Conservation (phyloP, 1,140 invertebrate genomes). For the Cotesia vestalis region DNA sequence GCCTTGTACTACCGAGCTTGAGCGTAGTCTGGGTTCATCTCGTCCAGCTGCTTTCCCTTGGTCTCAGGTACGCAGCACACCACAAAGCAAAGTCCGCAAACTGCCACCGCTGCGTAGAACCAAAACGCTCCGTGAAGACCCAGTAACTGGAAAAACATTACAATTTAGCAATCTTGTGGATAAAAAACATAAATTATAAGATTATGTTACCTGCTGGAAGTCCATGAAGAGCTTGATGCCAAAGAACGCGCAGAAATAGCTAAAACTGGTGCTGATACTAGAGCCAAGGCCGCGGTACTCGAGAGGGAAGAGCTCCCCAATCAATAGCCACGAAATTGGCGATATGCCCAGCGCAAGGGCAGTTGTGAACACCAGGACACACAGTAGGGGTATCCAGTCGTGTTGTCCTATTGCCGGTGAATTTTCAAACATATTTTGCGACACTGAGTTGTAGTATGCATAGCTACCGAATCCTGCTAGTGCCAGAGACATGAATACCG, state of each 20-base stretch:
- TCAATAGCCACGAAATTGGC: conserved; percentile 87
- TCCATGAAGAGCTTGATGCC: conserved; percentile 89
- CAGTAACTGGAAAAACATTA: conserved; percentile 63
- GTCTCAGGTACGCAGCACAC: conserved; percentile 90
- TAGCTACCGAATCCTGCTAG: conserved; percentile 82
- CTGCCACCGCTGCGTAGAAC: conserved; percentile 85
- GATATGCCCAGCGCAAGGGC: conserved; percentile 89
- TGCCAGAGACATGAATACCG: conserved; percentile 83
- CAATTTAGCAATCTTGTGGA: not conserved
- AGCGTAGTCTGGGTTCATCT: conserved; percentile 80
- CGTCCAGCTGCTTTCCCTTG: conserved; percentile 86
- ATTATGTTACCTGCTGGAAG: conserved; percentile 70
- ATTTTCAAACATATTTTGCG: conserved; percentile 62
- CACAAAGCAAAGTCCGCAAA: conserved; percentile 84
- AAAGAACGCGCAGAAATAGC: conserved; percentile 87
- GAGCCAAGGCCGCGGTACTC: conserved; percentile 85
- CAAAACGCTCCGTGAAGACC: conserved; percentile 87
- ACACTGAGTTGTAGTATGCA: conserved; percentile 72
- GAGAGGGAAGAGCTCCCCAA: conserved; percentile 87
- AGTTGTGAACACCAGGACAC: conserved; percentile 82
- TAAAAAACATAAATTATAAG: not conserved
- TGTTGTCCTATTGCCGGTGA: conserved; percentile 64
- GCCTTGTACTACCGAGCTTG: conserved; percentile 68
- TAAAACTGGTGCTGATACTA: conserved; percentile 84
- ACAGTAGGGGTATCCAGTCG: conserved; percentile 84